These are phyloP conservation scores for Eulemur macaco DNA, from an alignment of 2,113 vertebrate species.

Conservation along the genomic window DNA sequence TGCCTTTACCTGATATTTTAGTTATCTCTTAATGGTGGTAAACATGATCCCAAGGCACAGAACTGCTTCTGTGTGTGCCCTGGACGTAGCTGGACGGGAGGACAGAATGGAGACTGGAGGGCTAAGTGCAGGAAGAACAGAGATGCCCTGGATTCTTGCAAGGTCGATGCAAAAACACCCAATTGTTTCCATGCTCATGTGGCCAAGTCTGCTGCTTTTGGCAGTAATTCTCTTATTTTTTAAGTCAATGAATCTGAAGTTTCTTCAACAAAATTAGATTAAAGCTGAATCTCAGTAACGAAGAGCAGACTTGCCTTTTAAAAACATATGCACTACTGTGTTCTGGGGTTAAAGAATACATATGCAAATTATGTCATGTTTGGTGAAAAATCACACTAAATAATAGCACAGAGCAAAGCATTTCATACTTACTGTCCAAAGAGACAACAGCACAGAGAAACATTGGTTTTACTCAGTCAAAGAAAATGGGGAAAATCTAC, in stretches of 20 bases:
- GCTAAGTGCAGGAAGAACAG: slow-evolving; percentile 10
- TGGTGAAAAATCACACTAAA: slow-evolving; percentile 55
- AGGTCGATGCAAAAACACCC: background rate
- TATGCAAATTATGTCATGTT: slow-evolving; percentile 44
- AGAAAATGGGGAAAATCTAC: slow-evolving; percentile 64
- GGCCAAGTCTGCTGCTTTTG: slow-evolving; percentile 21
- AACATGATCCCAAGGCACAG: background rate
- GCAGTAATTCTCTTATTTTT: slow-evolving; percentile 56
- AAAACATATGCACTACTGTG: slow-evolving; percentile 28
- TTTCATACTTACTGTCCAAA: slow-evolving; percentile 51
- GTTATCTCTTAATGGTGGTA: background rate
- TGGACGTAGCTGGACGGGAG: background rate
- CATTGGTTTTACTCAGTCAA: slow-evolving; percentile 49
- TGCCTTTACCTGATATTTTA: background rate
- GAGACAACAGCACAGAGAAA: slow-evolving; percentile 9
- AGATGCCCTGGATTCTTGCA: background rate
- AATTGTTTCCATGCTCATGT: slow-evolving; percentile 12
- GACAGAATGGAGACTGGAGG: background rate
- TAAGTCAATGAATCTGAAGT: slow-evolving; percentile 50
- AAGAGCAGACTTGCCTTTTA: slow-evolving; percentile 55
- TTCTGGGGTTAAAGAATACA: slow-evolving; percentile 52
- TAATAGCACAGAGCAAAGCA: slow-evolving; percentile 51
- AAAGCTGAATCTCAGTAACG: slow-evolving; percentile 53
- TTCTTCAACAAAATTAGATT: slow-evolving; percentile 52
- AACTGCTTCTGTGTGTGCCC: background rate